Conservation (phyloP, 2,113 vertebrate genomes). For the Tetrax tetrax region DNA sequence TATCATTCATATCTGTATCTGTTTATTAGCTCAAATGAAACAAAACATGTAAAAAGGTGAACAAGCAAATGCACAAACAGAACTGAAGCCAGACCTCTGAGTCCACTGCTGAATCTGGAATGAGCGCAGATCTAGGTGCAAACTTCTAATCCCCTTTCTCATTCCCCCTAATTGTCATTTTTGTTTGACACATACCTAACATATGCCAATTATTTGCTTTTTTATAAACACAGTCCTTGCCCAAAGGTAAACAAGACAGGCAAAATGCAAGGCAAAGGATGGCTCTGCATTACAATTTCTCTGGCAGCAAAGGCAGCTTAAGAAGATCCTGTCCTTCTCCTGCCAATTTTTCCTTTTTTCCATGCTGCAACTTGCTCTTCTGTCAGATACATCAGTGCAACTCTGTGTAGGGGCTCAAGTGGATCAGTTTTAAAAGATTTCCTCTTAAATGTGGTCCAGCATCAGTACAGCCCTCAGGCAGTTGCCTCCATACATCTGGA, state of each 20-base stretch:
- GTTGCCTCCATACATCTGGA: neutral
- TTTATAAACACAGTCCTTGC: neutral
- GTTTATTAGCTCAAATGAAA: slow-evolving; percentile 7
- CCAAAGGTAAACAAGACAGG: slow-evolving; percentile 37
- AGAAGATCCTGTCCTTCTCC: neutral
- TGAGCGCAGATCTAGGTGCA: neutral
- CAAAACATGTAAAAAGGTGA: neutral
- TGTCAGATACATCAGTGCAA: neutral
- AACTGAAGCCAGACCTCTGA: neutral
- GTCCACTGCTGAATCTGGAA: neutral
- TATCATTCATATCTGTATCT: neutral
- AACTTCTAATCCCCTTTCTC: neutral
- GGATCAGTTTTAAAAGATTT: neutral
- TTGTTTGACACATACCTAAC: neutral
- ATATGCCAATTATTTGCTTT: neutral
- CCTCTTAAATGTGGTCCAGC: neutral
- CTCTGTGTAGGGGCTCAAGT: neutral
- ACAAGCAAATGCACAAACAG: neutral
- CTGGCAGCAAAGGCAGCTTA: neutral
- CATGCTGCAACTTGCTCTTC: neutral
- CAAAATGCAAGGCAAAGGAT: neutral
- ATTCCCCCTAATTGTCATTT: neutral
- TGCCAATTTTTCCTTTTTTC: neutral
- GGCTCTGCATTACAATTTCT: neutral
- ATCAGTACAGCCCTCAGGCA: neutral